A percentile compares a stretch with the other conserved stretches of the same genome.
These are phyloP conservation scores for Lampris megalopsis DNA, from an alignment of 2,113 vertebrate species.

Conservation along the genomic window DNA sequence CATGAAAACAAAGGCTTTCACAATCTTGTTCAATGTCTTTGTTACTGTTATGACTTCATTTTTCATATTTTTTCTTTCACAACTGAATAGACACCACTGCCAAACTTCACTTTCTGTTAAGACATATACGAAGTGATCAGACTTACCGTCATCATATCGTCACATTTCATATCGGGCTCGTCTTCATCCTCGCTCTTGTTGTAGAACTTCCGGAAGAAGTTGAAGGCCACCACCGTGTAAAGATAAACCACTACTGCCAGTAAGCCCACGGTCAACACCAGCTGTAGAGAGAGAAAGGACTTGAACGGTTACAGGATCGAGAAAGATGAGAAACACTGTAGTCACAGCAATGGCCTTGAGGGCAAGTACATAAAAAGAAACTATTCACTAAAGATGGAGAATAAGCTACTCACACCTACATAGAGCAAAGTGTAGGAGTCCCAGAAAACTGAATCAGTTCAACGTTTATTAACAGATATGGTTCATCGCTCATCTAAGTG, in stretches of 20 bases:
- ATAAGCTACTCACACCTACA: no score
- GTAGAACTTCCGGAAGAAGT: slow-evolving; percentile 99
- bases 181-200: slow-evolving; percentile 98
- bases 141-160: slow-evolving; percentile 97
- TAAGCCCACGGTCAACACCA: slow-evolving; percentile 94
- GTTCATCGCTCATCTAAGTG: no score
- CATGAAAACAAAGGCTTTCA: slow-evolving; percentile 1
- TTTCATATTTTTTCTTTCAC: no score
- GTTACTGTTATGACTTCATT: neutral
- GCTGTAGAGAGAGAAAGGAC: slow-evolving; percentile 69
- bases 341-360: no score
- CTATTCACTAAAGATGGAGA: no score
- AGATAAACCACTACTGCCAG: slow-evolving; percentile 97
- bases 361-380: no score
- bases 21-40: slow-evolving; percentile 27
- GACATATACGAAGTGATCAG: neutral
- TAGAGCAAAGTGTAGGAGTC: no score
- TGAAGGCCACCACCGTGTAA: slow-evolving; percentile 98
- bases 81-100: slow-evolving; percentile 3
- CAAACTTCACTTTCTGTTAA: neutral
- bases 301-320: neutral
- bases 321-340: neutral
- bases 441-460: no score
- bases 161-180: slow-evolving; percentile 97
- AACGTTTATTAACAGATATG: no score